Percentiles rank a stretch among this genome's conserved stretches.
phyloP scores from a whole-genome alignment of 2,113 vertebrate species.

The Galbula dea region DNA sequence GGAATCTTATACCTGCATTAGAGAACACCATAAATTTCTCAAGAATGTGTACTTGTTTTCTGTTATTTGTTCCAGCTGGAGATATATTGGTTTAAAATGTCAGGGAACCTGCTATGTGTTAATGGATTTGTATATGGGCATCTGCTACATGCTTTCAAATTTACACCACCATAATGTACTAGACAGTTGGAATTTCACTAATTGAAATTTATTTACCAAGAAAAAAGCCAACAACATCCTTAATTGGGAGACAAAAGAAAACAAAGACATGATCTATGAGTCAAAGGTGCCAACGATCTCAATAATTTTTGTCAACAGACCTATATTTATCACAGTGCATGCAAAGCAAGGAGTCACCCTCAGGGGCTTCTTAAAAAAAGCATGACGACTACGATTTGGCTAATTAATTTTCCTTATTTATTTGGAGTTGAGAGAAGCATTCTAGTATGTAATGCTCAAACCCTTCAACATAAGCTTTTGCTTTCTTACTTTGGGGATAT shows the following conservation, averaged over 20 bases:
- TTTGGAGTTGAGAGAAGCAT: not conserved
- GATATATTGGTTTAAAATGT: constrained; percentile 27
- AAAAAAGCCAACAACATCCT: not conserved
- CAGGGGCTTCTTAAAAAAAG: not conserved
- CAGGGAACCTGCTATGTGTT: not conserved
- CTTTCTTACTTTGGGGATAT: not conserved
- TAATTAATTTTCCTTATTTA: constrained; percentile 34
- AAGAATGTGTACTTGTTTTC: not conserved
- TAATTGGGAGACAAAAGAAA: constrained; percentile 35
- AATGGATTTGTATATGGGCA: not conserved
- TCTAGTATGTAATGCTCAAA: not conserved
- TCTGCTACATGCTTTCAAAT: constrained; percentile 53
- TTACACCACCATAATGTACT: not conserved
- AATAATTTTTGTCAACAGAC: not conserved
- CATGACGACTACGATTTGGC: not conserved
- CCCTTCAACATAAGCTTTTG: not conserved
- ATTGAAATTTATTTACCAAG: constrained; percentile 56
- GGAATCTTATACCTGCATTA: not conserved
- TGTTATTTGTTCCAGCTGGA: constrained; percentile 12
- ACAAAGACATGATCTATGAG: constrained; percentile 35
- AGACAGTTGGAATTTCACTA: constrained; percentile 56
- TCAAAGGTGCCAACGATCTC: not conserved
- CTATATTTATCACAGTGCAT: not conserved
- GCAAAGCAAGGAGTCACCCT: not conserved
- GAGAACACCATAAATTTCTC: not conserved